Evolutionary conservation across 2,797 vertebrate species (phyloP).

Genomic region (Triplophysa bombifrons): DNA sequence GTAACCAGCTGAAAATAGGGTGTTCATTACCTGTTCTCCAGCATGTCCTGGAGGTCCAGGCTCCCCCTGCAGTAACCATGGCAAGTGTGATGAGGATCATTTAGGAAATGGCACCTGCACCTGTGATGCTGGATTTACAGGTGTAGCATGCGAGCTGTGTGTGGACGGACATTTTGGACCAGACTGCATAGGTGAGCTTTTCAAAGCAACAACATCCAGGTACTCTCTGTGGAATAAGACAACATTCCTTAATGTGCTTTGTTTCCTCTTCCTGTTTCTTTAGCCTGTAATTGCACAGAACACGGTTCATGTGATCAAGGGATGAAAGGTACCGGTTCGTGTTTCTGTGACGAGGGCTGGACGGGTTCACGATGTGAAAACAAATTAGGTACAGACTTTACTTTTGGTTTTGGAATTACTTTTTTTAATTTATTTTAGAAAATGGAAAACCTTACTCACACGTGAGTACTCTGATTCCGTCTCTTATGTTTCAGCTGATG

Average conservation of each 20-base stretch:
- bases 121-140: constrained; percentile 81
- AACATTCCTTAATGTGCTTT: not conserved
- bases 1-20: not conserved
- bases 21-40: constrained; percentile 59
- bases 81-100: constrained; percentile 81
- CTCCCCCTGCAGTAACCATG: constrained; percentile 79
- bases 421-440: too few species aligned
- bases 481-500: constrained; percentile 66
- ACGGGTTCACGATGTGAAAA: constrained; percentile 83
- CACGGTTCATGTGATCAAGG: constrained; percentile 85
- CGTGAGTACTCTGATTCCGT: not conserved
- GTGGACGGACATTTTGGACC: constrained; percentile 78
- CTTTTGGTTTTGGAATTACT: not conserved
- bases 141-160: constrained; percentile 87
- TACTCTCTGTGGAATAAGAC: too few species aligned
- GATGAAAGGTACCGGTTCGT: constrained; percentile 78
- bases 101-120: constrained; percentile 80
- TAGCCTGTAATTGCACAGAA: constrained; percentile 87
- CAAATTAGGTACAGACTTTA: constrained; percentile 74
- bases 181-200: constrained; percentile 79
- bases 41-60: constrained; percentile 86
- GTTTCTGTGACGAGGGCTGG: constrained; percentile 90
- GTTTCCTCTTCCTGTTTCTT: constrained; percentile 5
- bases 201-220: not conserved
- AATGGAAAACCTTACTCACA: not conserved